Conservation (phyloP, 2,113 vertebrate species). For the Odocoileus virginianus region DNA sequence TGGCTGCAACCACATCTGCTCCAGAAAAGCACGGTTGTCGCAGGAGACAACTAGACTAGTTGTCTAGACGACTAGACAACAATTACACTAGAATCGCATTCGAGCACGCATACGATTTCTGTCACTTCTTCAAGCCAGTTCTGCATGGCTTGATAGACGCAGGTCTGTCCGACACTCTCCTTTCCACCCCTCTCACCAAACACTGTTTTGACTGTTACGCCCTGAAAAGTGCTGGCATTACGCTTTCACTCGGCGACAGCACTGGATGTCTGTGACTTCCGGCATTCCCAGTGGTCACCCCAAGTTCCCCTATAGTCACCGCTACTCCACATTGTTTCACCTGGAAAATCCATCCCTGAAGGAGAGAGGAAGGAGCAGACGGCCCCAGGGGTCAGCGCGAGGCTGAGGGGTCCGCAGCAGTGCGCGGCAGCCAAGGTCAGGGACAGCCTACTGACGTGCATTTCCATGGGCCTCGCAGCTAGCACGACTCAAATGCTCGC, state of each 20-base stretch:
- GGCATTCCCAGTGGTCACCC: not conserved
- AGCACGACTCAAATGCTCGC: not conserved
- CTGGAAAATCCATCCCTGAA: not conserved
- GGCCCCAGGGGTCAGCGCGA: not conserved
- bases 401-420: not conserved
- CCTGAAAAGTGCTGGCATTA: not conserved
- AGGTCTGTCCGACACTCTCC: no score
- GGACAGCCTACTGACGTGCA: not conserved
- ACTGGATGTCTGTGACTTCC: not conserved
- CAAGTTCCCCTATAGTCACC: not conserved
- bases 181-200: not conserved
- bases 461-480: not conserved
- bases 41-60: no score
- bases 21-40: not conserved
- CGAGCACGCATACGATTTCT: accelerated
- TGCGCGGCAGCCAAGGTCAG: not conserved
- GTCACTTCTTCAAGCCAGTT: not conserved
- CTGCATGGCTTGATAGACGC: accelerated
- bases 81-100: accelerated
- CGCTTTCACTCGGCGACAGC: not conserved
- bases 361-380: not conserved
- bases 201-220: no score
- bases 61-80: no score
- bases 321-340: not conserved
- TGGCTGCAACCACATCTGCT: not conserved